Base-by-base conservation (phyloP, 1,140 invertebrate species). In the Oryzaephilus surinamensis region DNA sequence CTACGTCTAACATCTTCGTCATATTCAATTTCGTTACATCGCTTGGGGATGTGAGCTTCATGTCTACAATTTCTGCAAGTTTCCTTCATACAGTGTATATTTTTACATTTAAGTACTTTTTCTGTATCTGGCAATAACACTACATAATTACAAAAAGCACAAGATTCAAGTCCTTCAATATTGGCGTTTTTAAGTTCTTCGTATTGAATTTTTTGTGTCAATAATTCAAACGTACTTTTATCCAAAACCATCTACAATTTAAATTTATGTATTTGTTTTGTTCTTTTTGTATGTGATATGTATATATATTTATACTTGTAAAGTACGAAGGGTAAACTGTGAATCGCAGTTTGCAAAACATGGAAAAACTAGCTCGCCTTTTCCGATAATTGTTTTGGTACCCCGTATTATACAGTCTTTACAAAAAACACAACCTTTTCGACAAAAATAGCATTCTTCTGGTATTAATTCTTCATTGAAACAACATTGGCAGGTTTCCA, bases 71-170 rank as follows among this genome's bases (percentile, higher is more conserved):
- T 66, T 62, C 76, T 62, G 55, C 77, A 81, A 1, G 73, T 69
- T 45, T 77, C 76, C 54, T 74, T 76, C 54, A 72, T 69, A 47
- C 78, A 81, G 14, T 77, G 72, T 3, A 67, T 64, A 61, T 81
- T 79, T 0, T 72, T 45, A 45, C 79, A 82, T 36, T 62, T 68
- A 43, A 81, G 78, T 3, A 80, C 56, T 57, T 73, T 76, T 45
- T 78, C 71, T 31, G 68, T 63, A 8, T 62, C 56, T 8, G 71
- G 56, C 3, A 70, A 63, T 47, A 78, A 76, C n/a, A 68, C 71
- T 15, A 68, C 67, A 57, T 73, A 79, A 37, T 69, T 65, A 56
- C 77, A 80, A 51, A 77, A 79, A 3, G 76, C 76, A 56, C 77
- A 81, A 0, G 58, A 58, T 11, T 72, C 75, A 16, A 80, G 59